A percentile compares a stretch with the other conserved stretches of the same genome.
phyloP scores from a whole-genome alignment of 2,888 invertebrate species.

The Sericinus montela region DNA sequence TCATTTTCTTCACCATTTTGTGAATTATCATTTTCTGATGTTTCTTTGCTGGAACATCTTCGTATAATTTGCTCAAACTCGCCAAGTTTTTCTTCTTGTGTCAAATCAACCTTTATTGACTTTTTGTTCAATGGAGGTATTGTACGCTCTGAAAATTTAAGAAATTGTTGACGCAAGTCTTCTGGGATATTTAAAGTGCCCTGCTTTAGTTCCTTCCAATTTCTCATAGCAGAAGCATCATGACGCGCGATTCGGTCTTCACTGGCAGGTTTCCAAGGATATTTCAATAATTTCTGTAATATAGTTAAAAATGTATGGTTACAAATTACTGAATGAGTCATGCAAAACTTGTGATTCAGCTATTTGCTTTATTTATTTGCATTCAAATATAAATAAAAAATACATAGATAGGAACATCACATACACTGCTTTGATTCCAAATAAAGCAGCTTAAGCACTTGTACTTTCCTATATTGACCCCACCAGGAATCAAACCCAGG shows the following conservation, averaged over 20 bases:
- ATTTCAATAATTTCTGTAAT: constrained; percentile 81
- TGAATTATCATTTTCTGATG: constrained; percentile 16
- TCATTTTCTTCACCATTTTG: constrained; percentile 13
- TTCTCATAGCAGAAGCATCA: constrained; percentile 82
- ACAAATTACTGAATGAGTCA: neutral
- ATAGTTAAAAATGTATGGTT: neutral
- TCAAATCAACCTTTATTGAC: constrained; percentile 54
- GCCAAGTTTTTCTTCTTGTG: constrained; percentile 47
- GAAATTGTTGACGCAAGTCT: constrained; percentile 78
- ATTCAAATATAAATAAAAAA: too few relatives aligned
- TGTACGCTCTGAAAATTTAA: constrained; percentile 82
- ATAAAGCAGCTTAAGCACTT: too few relatives aligned
- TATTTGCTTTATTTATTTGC: too few relatives aligned
- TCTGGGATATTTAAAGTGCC: constrained; percentile 72
- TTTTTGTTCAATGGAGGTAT: constrained; percentile 62
- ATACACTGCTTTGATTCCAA: too few relatives aligned
- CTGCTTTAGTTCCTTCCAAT: constrained; percentile 83
- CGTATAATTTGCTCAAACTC: constrained; percentile 73
- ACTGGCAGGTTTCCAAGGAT: constrained; percentile 82
- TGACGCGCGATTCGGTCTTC: constrained; percentile 80
- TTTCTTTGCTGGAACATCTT: constrained; percentile 51
- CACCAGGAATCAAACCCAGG: too few relatives aligned
- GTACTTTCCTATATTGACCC: too few relatives aligned
- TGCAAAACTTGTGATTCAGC: too few relatives aligned
- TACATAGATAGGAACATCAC: too few relatives aligned